Base-by-base conservation (phyloP, 2,113 vertebrate genomes). In the Zapornia atra region DNA sequence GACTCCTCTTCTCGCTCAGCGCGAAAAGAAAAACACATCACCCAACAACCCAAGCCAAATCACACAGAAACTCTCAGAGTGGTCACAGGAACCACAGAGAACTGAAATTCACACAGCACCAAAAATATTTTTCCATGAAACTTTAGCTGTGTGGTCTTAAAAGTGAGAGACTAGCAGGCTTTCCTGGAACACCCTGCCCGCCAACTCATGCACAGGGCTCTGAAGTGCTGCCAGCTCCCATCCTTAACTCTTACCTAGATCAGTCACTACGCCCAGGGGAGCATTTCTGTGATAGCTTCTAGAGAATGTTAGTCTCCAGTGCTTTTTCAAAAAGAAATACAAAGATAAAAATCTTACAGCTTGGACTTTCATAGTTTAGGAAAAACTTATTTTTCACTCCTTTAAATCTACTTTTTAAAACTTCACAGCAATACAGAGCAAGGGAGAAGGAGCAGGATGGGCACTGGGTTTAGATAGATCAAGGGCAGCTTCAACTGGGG, bases 101-200 rank as follows among this genome's bases (percentile, higher is more conserved):
- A 24, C 69, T 29, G 65, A 66, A n/a, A 70, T 42, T 71, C 81
- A 75, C 85, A 65, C 48, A 31, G 48, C 53, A 20, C 9, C 34
- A 63, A 34, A 88, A 91, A 77, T 77, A 42, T 57, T 88, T 92
- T 80, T 82, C 84, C 63, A 59, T 34, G 18, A n/a, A 90, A 87
- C 16, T 80, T 85, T 6, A 87, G 83, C 63, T 66, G 40, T 29
- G 61, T 44, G 36, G 64, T n/a, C 69, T 54, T 22, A 42, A 54
- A 57, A 46, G 44, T 4, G 11, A 46, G 26, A 63, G 64, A 20
- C 72, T 15, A 16, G 15, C 78, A 25, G 44, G 31, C 15, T 77
- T 75, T 90, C 72, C 73, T 72, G 25, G 54, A 85, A 11, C 48
- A 75, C 38, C 28, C 70, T 22, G 46, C 20, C 75, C 15, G n/a